Evolutionary conservation across 2,888 invertebrate species (phyloP).

Genomic region (Molanna angustata): DNA sequence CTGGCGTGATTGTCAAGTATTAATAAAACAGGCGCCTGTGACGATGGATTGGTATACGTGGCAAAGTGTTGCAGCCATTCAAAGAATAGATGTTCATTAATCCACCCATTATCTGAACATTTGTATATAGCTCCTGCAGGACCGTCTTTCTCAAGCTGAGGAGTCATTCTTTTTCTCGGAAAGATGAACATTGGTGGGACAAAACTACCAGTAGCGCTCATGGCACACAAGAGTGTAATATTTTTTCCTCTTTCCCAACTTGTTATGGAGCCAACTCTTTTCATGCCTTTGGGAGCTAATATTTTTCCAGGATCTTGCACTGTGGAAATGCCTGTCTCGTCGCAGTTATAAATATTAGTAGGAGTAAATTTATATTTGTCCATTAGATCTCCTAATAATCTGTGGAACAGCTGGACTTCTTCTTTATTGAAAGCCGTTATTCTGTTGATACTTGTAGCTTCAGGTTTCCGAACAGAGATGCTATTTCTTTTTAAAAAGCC

Average conservation of each 20-base stretch:
- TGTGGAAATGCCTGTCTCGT: conserved; percentile 39
- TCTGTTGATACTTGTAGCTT: conserved; percentile 34
- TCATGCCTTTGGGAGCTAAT: conserved; percentile 40
- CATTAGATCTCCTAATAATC: conserved; percentile 17
- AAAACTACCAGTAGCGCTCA: conserved; percentile 41
- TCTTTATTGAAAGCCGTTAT: conserved; percentile 33
- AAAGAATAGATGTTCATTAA: conserved; percentile 5
- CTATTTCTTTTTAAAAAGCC: conserved; percentile 32
- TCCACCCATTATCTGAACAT: conserved; percentile 25
- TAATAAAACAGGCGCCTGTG: conserved; percentile 33
- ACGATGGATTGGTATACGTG: conserved; percentile 31
- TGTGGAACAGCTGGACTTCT: conserved; percentile 28
- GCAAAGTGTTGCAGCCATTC: conserved; percentile 12
- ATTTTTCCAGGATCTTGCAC: conserved; percentile 42
- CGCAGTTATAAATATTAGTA: conserved; percentile 2
- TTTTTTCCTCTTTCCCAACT: conserved; percentile 42
- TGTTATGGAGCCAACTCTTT: conserved; percentile 42
- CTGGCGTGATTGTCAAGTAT: conserved; percentile 38
- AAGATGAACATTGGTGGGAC: conserved; percentile 49
- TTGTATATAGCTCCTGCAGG: conserved; percentile 39
- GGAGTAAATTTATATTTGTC: conserved; percentile 13
- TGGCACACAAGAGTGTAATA: conserved; percentile 43
- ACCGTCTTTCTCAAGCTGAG: conserved; percentile 41
- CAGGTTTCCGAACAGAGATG: conserved; percentile 31
- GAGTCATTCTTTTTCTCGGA: conserved; percentile 41